Percentiles rank a stretch among this genome's conserved stretches.
Conservation (phyloP, 1,140 invertebrate genomes). For the Caligus rogercresseyi region DNA sequence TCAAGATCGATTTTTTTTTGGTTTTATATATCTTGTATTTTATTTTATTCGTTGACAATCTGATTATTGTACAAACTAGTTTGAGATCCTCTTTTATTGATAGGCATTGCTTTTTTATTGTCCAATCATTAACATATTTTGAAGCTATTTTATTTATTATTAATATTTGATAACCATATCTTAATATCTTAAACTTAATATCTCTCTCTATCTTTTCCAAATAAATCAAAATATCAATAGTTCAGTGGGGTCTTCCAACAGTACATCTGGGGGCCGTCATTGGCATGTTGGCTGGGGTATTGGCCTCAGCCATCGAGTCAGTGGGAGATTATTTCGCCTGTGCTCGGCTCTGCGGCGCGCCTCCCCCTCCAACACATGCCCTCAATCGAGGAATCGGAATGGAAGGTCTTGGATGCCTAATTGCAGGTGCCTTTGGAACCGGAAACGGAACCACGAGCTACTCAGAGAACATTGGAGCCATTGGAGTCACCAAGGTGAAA, state of each 20-base stretch:
- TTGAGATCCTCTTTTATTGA: too few species aligned
- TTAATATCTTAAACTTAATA: too few species aligned
- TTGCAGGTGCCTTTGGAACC: slow-evolving; percentile 61
- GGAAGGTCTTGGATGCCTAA: slow-evolving; percentile 59
- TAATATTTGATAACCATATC: too few species aligned
- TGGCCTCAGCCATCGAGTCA: slow-evolving; percentile 63
- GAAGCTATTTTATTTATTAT: too few species aligned
- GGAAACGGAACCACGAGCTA: slow-evolving; percentile 71
- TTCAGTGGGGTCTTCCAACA: slow-evolving; percentile 64
- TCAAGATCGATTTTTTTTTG: too few species aligned
- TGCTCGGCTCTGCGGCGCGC: slow-evolving; percentile 48
- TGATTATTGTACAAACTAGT: too few species aligned
- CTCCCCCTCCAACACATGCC: slow-evolving; percentile 60
- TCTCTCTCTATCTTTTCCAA: too few species aligned
- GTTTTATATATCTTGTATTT: too few species aligned
- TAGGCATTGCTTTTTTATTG: too few species aligned
- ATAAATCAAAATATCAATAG: too few species aligned
- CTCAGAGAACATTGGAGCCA: slow-evolving; percentile 72
- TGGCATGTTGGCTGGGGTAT: slow-evolving; percentile 61
- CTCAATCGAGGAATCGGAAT: slow-evolving; percentile 67
- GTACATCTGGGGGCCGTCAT: slow-evolving; percentile 51
- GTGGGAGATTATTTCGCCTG: slow-evolving; percentile 76
- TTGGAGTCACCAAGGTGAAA: slow-evolving; percentile 43
- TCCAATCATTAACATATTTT: too few species aligned
- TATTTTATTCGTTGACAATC: too few species aligned